Conservation (phyloP, 2,113 vertebrate genomes). For the Papio anubis region DNA sequence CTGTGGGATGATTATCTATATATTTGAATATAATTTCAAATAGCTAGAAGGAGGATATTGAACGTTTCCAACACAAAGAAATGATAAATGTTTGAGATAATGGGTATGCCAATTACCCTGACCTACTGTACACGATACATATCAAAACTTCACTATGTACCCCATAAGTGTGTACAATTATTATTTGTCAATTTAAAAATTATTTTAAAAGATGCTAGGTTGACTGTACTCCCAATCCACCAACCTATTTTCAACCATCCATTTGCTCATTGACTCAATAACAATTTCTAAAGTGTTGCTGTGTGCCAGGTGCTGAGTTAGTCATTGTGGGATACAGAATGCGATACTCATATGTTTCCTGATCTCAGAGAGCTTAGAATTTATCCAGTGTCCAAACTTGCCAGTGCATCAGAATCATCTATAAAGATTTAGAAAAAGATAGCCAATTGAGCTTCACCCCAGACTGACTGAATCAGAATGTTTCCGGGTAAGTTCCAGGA, state of each 20-base stretch:
- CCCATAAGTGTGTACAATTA: not conserved
- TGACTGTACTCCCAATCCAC: not conserved
- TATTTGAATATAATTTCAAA: not conserved
- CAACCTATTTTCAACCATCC: not conserved
- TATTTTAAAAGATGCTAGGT: too few species aligned
- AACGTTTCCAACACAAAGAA: not conserved
- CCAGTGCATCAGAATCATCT: not conserved
- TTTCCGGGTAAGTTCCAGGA: not conserved
- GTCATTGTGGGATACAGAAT: not conserved
- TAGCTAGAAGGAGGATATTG: not conserved
- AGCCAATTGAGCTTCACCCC: not conserved
- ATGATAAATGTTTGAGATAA: not conserved
- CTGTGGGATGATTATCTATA: not conserved
- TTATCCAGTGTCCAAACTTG: not conserved
- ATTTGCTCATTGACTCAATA: not conserved
- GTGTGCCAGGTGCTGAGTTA: not conserved
- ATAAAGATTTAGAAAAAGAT: not conserved
- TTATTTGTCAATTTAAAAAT: not conserved
- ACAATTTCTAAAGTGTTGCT: not conserved
- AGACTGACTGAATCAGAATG: not conserved
- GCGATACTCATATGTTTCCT: not conserved
- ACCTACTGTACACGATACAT: not conserved
- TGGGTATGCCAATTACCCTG: not conserved
- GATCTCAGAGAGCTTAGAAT: not conserved
- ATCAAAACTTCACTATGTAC: not conserved